Conservation (phyloP, 2,113 vertebrate species). For the Ciconia boyciana region DNA sequence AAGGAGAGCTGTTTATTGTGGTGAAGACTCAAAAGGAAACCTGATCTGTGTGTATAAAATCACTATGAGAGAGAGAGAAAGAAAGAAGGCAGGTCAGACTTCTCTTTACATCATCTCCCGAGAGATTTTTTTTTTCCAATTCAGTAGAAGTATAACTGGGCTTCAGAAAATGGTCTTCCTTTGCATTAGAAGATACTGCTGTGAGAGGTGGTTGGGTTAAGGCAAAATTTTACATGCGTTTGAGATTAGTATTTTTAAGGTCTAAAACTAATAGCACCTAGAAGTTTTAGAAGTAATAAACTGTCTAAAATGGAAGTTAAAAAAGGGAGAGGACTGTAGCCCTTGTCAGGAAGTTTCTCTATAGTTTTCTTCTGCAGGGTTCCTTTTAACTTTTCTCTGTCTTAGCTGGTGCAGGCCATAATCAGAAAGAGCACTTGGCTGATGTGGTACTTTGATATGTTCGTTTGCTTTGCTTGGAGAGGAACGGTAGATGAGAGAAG, state of each 20-base stretch:
- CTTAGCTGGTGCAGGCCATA: not conserved
- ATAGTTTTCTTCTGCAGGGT: not conserved
- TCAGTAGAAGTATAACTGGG: not conserved
- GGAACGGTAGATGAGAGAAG: not conserved
- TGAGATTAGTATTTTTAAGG: not conserved
- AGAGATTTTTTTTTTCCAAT: not conserved
- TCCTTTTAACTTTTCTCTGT: not conserved
- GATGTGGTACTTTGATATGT: not conserved
- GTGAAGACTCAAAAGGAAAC: not conserved
- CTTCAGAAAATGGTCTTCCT: not conserved
- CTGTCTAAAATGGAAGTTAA: not conserved
- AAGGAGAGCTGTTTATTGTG: not conserved
- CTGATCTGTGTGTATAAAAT: not conserved
- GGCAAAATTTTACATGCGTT: not conserved
- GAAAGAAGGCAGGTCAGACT: not conserved
- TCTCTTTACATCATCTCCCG: not conserved
- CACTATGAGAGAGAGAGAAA: not conserved
- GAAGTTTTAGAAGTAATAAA: not conserved
- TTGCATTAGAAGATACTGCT: not conserved
- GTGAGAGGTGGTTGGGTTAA: not conserved
- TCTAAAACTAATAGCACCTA: not conserved
- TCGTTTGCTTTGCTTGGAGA: not conserved
- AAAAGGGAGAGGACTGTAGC: not conserved
- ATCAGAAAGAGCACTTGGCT: not conserved
- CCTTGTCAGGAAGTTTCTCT: not conserved